phyloP scores from a whole-genome alignment of 1,140 invertebrate genomes.

The Acromyrmex heyeri region DNA sequence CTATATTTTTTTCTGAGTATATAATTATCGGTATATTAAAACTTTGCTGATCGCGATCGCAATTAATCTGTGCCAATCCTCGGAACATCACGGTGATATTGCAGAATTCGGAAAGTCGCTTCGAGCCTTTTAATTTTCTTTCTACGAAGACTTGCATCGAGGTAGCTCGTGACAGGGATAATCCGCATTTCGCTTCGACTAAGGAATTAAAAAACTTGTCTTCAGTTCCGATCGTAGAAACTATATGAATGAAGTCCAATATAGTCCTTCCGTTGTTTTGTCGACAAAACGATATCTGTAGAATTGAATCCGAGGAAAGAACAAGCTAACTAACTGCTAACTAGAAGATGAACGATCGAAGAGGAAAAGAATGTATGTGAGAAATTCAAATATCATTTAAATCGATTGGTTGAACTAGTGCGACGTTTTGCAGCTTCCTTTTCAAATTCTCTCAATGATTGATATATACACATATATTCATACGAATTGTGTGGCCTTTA shows the following conservation, averaged over 20 bases:
- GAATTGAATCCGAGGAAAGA: neutral
- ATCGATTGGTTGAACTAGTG: conserved; percentile 7
- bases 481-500: neutral
- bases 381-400: conserved; percentile 39
- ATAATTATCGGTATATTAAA: neutral
- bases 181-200: neutral
- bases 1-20: too few relatives aligned
- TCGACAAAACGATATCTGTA: neutral
- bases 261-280: neutral
- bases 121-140: neutral
- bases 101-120: conserved; percentile 12
- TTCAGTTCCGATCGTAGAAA: neutral
- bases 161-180: neutral
- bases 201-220: conserved; percentile 7
- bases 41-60: neutral
- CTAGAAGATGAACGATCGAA: conserved; percentile 47
- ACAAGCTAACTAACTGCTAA: neutral
- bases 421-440: conserved; percentile 16
- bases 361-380: neutral
- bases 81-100: conserved; percentile 1
- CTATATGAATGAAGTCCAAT: too few relatives aligned
- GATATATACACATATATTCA: neutral
- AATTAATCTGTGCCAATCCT: neutral
- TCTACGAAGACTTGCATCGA: neutral
- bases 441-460: conserved; percentile 15